Evolutionary conservation across 1,140 invertebrate species (phyloP), one percentile per base, ranked within the genome.

Genomic region (Meloidogyne exigua): DNA sequence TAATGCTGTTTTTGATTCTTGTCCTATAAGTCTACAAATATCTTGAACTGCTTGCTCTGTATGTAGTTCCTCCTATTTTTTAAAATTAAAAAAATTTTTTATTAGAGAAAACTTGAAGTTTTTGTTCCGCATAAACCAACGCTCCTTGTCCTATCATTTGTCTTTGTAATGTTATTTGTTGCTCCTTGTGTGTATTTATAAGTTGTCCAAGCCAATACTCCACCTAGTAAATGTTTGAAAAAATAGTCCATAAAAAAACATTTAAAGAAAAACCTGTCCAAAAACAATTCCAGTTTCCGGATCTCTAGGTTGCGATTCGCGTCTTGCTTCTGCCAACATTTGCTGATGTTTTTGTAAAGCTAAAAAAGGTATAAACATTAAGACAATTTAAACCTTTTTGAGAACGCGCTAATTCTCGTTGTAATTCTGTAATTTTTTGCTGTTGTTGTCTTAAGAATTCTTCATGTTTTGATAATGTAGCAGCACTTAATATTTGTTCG

Each of bases 391-490:
- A 66, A 84, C 76, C 57, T 83, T 63, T 75, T 36, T 88, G 87
- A 25, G 87, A 89, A 64, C 82, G 83, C 44, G 89, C 85, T 44
- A 96, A 85, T 80, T 95, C 93, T 5, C 92, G 88, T 85, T 95
- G 92, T 42, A 96, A 89, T 80, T 95, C 93, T 82, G 94, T 92
- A 66, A 96, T 96, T 84, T 92, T 92, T 66, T 92, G 91, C 80
- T 94, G 92, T 85, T 95, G 94, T 81, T 93, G 92, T 69, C 91
- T 91, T 36, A 95, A 81, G 49, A 82, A 80, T 62, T 83, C 82
- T 75, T 83, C 82, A 67, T 84, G 82, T 39, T 74, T 83, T 26
- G 83, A 81, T 42, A 83, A 65, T 21, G 82, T 84, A 36, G 49
- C 63, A 42, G 83, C 80, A 10, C 75, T 81, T n/a, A 82, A 42